Evolutionary conservation across 2,797 vertebrate genomes (phyloP), one percentile per base, ranked within the genome.

Genomic region (Onychomys torridus): DNA sequence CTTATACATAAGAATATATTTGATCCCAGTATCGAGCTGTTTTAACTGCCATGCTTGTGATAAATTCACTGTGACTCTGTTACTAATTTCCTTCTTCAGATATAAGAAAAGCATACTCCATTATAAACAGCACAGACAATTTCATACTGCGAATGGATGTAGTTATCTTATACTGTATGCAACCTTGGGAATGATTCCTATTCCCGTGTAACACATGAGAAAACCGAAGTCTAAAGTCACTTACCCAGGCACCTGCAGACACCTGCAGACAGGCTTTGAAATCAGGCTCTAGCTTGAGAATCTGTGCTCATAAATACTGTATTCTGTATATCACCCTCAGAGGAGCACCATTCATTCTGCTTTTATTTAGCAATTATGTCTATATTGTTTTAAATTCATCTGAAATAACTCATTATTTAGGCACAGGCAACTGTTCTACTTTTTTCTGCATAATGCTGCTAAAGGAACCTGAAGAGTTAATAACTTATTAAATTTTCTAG

Each of bases 321-420:
- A 46, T 21, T 37, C 16, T 3, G 1, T 27, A 13, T 81, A 32
- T 40, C 91, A 96, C 34, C 69, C 49, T 93, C 55, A 49, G 14
- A 83, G 67, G 40, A 7, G 4, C 0, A 43, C 67, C 46, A 34
- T 46, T 37, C 17, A 49, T 85, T 75, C 73, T 81, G 19, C 8
- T 49, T 93, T 92, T 84, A 49, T 65, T 76, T 95, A 93, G 65
- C 77, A 92, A 65, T 82, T 83, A 46, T 55, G 25, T n/a, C 77
- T 94, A 37, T 43, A 25, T 8, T n/a, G 12, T 12, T 46, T 87
- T 90, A 84, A 81, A 82, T 95, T 96, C 21, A 84, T 46, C 37
- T 88, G 78, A 92, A 90, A 86, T 52, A 92, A 14, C 3, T 65
- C 10, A 25, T 83, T 40, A 34, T 49, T 96, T 75, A 49, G 19